Base-by-base conservation (phyloP, 2,888 invertebrate genomes). In the Junonia oenone region DNA sequence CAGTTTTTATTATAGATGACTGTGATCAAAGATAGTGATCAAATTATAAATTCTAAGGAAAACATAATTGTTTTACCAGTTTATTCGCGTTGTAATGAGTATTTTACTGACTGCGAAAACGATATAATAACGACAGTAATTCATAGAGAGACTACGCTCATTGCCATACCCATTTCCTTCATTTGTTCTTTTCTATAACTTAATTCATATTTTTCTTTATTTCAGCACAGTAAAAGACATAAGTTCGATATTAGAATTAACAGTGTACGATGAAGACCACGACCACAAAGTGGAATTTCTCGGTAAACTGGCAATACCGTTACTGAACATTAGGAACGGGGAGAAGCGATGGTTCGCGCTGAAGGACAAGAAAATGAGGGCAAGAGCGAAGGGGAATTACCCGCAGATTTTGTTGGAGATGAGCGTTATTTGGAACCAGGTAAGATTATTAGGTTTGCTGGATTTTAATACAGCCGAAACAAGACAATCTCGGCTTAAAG, bases 271-370 rank as follows among this genome's bases (percentile, higher is more conserved):
- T 75, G 99, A 99, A 85, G 99, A 99, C 80, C 93, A 98, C 59
- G 98, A 98, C 78, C 98, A 99, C 80, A 99, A 99, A 81, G 98
- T 98, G 9, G 99, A 99, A 81, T 99, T 99, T 78, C 90, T 99
- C 11, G 99, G 99, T 0, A 97, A 97, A 81, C 90, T 99, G 8
- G 94, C 95, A 2, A 94, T 99, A 66, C 99, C 99, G 0, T 81
- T 99, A 48, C 83, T 99, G 53, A 92, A 93, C 69, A 95, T 99
- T 66, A 92, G 94, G 63, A 98, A 96, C 73, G 96, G 97, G 0
- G 98, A 98, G 74, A 97, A 97, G 76, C 91, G 96, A 63, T 99
- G 99, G 99, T 99, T 97, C 79, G 95, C 96, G 0, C 86, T 99
- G 40, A 99, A 99, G 76, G 99, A 99, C 78, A 97, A 97, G 81